Base-by-base conservation (phyloP, 2,888 invertebrate species). In the Acronicta psi region DNA sequence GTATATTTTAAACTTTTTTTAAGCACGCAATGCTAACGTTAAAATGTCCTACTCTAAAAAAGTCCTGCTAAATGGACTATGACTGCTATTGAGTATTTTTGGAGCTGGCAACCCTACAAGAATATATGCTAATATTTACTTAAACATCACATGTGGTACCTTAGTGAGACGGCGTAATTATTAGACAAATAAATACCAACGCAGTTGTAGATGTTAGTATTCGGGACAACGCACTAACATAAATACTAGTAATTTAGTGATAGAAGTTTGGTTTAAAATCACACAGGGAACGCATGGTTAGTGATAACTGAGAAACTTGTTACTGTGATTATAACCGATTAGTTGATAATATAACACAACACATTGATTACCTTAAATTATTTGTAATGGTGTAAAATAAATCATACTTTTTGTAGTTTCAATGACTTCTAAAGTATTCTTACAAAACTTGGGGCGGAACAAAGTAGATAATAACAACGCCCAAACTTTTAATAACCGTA, bases 91-190 rank as follows among this genome's bases (percentile, higher is more conserved):
- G 9, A 25, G 10, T 18, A 31, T 4, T 45, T 13, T 18, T 18
- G 18, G 13, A 20, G 17, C 9, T 23, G 45, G 10, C 73, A 67
- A 18, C 60, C 68, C 73, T 68, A n/a, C 9, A n/a, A 42, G 42
- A 16, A 40, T 41, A 41, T n/a, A 62, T 40, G 34, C 50, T 58
- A 76, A 73, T 65, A 66, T 73, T 73, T 59, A 59, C 55, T 41
- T 60, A 25, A 55, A 20, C 57, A 53, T 62, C 44, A 44, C 65
- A 59, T 65, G 65, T 62, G 45, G 46, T 42, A 42, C 53, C 59
- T 73, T 66, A 65, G 61, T 57, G 49, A 73, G 41, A 59, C 58
- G 63, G 53, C 59, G 46, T 69, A 53, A 64, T 69, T 65, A 73
- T 61, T 52, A 14, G 37, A 43, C 45, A 56, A 76, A 76, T 53